phyloP scores from a whole-genome alignment of 2,797 vertebrate species.

The Anniella stebbinsi region DNA sequence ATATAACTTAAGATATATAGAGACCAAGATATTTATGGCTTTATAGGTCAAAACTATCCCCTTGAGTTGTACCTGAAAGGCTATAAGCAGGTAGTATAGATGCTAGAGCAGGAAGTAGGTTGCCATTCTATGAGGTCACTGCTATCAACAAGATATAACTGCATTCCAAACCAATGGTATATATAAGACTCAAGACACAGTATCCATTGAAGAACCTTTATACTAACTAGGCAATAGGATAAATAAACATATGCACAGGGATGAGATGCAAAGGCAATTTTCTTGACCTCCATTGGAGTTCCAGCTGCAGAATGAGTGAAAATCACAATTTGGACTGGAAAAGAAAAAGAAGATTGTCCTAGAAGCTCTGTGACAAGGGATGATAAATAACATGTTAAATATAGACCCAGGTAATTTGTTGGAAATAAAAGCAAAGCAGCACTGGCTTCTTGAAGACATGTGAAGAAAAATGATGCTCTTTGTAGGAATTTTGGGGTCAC shows the following conservation, averaged over 20 bases:
- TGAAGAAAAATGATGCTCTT: conserved; percentile 55
- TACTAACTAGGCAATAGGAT: conserved; percentile 19
- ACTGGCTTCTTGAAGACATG: conserved; percentile 5
- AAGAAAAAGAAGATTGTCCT: conserved; percentile 44
- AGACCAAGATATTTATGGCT: not conserved
- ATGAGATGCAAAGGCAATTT: conserved; percentile 41
- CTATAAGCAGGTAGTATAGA: not conserved
- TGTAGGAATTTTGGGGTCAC: conserved; percentile 58
- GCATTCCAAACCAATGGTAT: not conserved
- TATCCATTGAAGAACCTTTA: conserved; percentile 24
- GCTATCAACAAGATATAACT: not conserved
- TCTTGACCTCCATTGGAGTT: conserved; percentile 41
- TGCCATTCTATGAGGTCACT: not conserved
- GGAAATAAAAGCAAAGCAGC: conserved; percentile 53
- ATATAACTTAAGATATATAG: not conserved
- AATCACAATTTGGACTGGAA: conserved; percentile 42
- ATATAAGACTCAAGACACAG: not conserved
- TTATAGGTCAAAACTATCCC: not conserved
- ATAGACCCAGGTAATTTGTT: conserved; percentile 53
- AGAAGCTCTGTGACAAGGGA: conserved; percentile 57
- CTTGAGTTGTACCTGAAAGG: not conserved
- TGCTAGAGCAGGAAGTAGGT: not conserved
- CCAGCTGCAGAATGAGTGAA: conserved; percentile 18
- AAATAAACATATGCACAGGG: conserved; percentile 21
- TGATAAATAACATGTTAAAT: conserved; percentile 58